Conservation (phyloP, 2,888 invertebrate genomes). For the Selenia dentaria region DNA sequence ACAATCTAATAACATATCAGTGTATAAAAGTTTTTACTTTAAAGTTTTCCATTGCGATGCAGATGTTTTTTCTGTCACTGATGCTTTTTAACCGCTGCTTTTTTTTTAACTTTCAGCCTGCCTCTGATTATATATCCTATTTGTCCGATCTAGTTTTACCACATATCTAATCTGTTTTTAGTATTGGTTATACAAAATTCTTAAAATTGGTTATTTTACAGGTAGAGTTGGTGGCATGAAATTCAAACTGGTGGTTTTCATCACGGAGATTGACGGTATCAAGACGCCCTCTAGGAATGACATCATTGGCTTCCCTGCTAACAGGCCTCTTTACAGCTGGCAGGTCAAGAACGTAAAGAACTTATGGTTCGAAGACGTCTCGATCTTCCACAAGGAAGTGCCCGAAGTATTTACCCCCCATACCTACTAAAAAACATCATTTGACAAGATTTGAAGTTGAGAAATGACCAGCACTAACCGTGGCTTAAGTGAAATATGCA, state of each 20-base stretch:
- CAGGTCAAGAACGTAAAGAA: constrained; percentile 64
- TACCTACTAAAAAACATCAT: constrained; percentile 1
- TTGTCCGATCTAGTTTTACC: too few species aligned
- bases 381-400: constrained; percentile 77
- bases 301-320: constrained; percentile 81
- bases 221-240: constrained; percentile 86
- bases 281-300: constrained; percentile 60
- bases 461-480: too few species aligned
- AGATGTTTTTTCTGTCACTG: too few species aligned
- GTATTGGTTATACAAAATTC: too few species aligned
- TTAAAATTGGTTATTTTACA: too few species aligned
- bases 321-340: constrained; percentile 74
- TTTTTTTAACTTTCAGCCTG: too few species aligned
- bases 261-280: constrained; percentile 51
- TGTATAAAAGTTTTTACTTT: too few species aligned
- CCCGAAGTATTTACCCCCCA: constrained; percentile 56
- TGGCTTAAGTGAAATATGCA: background rate
- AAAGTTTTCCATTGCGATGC: too few species aligned
- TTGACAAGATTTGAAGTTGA: background rate
- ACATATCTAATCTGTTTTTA: too few species aligned
- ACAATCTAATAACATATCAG: too few species aligned
- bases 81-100: too few species aligned
- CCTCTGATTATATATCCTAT: too few species aligned
- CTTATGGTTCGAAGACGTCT: constrained; percentile 74
- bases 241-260: constrained; percentile 84